These are phyloP conservation scores for Drosophila baimaii DNA, from an alignment of 1,140 invertebrate genomes.

Conservation along the genomic window DNA sequence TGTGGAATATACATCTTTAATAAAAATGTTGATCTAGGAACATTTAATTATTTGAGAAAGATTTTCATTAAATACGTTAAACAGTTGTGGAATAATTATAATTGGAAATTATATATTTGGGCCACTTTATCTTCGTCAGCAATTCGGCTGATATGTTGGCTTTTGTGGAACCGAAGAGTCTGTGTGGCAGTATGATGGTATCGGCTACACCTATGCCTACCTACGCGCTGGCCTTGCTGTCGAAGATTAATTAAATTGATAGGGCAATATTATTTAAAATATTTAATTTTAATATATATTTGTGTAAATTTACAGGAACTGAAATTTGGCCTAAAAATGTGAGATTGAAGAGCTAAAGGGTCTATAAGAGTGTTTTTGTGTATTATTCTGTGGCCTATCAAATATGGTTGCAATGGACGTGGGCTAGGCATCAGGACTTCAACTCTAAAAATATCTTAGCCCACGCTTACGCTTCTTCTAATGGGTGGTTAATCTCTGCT, in stretches of 20 bases:
- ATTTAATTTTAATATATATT: background rate
- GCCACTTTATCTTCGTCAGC: too few species aligned
- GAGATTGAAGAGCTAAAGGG: background rate
- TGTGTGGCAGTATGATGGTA: too few species aligned
- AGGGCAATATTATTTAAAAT: background rate
- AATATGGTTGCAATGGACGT: slow-evolving; percentile 60
- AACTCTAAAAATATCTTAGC: slow-evolving; percentile 36
- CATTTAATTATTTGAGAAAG: too few species aligned
- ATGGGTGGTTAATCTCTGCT: slow-evolving; percentile 1
- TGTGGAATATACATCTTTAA: too few species aligned
- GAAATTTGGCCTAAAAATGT: background rate
- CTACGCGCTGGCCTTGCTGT: background rate
- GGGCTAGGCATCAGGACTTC: slow-evolving; percentile 36
- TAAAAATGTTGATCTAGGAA: too few species aligned
- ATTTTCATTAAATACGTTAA: too few species aligned
- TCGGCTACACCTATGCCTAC: too few species aligned
- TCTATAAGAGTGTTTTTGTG: background rate
- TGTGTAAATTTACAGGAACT: background rate
- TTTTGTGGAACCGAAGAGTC: too few species aligned
- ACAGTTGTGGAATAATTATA: too few species aligned
- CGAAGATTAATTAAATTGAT: background rate
- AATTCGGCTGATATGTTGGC: too few species aligned
- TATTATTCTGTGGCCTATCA: slow-evolving; percentile 20
- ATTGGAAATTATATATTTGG: too few species aligned
- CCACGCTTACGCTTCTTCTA: slow-evolving; percentile 58